phyloP scores from a whole-genome alignment of 2,888 invertebrate genomes.

The Rhopalosiphum nymphaeae region DNA sequence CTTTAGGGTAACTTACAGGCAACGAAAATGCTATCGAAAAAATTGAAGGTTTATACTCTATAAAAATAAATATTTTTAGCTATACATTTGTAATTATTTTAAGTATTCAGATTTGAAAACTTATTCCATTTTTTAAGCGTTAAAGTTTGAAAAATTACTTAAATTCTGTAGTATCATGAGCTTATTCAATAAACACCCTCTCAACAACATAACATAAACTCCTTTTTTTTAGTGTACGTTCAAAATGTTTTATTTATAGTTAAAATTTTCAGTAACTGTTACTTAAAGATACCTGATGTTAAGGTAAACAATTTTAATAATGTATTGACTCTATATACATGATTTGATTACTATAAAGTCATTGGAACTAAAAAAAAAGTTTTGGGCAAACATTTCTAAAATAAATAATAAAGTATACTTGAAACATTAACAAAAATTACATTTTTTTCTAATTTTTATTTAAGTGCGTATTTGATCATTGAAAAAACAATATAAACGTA shows the following conservation, averaged over 20 bases:
- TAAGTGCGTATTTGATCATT: not conserved
- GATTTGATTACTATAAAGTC: not conserved
- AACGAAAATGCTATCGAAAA: not conserved
- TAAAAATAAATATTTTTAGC: not conserved
- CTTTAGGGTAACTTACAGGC: not conserved
- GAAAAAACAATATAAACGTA: not conserved
- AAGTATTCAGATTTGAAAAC: not conserved
- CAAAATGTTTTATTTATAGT: not conserved
- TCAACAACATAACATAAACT: not conserved
- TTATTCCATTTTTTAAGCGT: not conserved
- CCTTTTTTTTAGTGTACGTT: not conserved
- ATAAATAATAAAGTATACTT: no score
- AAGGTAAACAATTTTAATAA: not conserved
- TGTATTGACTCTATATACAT: not conserved
- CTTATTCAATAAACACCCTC: not conserved
- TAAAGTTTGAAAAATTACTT: not conserved
- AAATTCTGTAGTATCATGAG: not conserved
- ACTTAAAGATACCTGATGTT: not conserved
- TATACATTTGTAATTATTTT: not conserved
- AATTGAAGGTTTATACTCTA: not conserved
- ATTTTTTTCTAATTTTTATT: not conserved
- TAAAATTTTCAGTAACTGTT: not conserved
- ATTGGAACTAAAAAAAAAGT: not conserved
- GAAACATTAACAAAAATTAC: not conserved
- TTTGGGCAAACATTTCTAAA: not conserved